Evolutionary conservation across 2,797 vertebrate genomes (phyloP).

Genomic region (Salmo trutta): DNA sequence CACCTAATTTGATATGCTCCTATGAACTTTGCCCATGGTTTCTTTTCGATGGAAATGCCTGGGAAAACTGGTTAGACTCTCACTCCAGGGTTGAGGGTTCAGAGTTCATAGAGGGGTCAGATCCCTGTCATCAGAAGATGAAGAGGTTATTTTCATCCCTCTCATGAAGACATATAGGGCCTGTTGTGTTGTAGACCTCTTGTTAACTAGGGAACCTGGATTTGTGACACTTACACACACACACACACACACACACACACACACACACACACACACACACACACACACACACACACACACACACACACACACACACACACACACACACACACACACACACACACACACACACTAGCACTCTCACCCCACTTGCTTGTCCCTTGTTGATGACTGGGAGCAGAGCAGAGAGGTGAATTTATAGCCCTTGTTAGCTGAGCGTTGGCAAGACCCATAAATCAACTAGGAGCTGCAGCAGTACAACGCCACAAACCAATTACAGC

Average conservation of each 20-base stretch:
- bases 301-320: background rate
- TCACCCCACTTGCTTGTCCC: conserved; percentile 26
- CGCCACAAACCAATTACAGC: conserved; percentile 65
- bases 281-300: background rate
- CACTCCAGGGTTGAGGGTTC: background rate
- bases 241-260: background rate
- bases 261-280: background rate
- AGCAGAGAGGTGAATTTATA: conserved; percentile 61
- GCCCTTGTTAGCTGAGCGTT: conserved; percentile 65
- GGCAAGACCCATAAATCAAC: conserved; percentile 70
- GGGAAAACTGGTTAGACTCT: background rate
- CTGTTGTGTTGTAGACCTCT: too few species aligned
- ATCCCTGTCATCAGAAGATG: background rate
- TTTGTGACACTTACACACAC: background rate
- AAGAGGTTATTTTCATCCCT: conserved; percentile 1
- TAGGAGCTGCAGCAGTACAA: conserved; percentile 45
- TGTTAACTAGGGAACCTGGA: background rate
- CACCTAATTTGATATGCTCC: too few species aligned
- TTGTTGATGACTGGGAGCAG: conserved; percentile 45
- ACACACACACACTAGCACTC: background rate
- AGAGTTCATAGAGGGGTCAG: conserved; percentile 4
- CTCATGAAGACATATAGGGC: background rate
- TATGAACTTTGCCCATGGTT: too few species aligned
- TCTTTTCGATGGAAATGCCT: background rate
- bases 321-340: background rate